Evolutionary conservation across 1,140 invertebrate genomes (phyloP).

Genomic region (Diuraphis noxia): DNA sequence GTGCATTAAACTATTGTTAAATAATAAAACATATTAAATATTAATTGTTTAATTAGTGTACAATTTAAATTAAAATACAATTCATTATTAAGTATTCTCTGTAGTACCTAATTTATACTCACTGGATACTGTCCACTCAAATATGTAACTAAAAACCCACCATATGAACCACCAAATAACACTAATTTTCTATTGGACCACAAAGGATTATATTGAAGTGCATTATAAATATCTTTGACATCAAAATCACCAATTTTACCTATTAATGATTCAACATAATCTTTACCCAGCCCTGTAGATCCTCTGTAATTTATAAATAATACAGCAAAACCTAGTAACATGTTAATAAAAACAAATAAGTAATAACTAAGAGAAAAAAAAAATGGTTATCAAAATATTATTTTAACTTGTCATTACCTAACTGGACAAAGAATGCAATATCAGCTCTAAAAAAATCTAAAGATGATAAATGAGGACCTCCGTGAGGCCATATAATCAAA

Average conservation of each 20-base stretch:
- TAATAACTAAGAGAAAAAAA: neutral
- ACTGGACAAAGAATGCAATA: slow-evolving; percentile 62
- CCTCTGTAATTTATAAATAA: slow-evolving; percentile 86
- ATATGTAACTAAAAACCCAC: slow-evolving; percentile 86
- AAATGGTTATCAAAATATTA: neutral
- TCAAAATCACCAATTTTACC: slow-evolving; percentile 78
- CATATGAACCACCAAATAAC: slow-evolving; percentile 83
- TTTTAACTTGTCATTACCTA: slow-evolving; percentile 22
- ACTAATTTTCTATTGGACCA: slow-evolving; percentile 65
- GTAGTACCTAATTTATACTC: too few relatives aligned
- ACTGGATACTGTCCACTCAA: slow-evolving; percentile 82
- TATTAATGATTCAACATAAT: slow-evolving; percentile 71
- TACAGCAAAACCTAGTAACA: slow-evolving; percentile 70
- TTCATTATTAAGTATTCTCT: too few relatives aligned
- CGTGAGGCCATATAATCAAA: slow-evolving; percentile 76
- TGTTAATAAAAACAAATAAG: neutral
- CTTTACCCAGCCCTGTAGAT: slow-evolving; percentile 79
- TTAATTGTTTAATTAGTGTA: too few relatives aligned
- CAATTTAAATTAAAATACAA: too few relatives aligned
- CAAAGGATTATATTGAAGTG: slow-evolving; percentile 63
- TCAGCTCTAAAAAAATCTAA: slow-evolving; percentile 67
- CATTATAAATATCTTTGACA: slow-evolving; percentile 76
- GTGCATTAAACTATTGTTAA: neutral
- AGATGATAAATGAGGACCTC: slow-evolving; percentile 76
- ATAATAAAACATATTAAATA: too few relatives aligned